A percentile compares a stretch with the other conserved stretches of the same genome.
These are phyloP conservation scores for Bellardia bayeri DNA, from an alignment of 2,888 invertebrate genomes.

Conservation along the genomic window DNA sequence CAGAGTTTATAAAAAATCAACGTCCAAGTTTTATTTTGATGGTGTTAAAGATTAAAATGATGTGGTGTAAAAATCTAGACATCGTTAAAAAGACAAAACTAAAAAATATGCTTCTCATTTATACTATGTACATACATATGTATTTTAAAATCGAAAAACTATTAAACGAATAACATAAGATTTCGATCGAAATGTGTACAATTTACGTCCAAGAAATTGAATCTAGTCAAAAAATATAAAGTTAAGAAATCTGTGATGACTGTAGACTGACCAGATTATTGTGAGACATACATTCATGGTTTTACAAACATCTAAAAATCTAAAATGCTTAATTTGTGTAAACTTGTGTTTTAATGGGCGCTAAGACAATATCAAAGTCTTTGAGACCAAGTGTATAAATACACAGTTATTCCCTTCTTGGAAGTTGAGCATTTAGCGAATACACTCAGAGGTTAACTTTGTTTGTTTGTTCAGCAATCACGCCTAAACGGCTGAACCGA, in stretches of 20 bases:
- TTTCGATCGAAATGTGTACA: slow-evolving; percentile 54
- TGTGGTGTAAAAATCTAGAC: slow-evolving; percentile 67
- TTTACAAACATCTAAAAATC: too few species aligned
- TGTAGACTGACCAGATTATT: slow-evolving; percentile 41
- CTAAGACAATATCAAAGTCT: too few species aligned
- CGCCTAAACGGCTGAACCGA: too few species aligned
- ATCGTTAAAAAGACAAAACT: slow-evolving; percentile 32
- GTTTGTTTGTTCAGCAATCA: too few species aligned
- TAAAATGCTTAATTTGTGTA: too few species aligned
- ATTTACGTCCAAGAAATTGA: slow-evolving; percentile 64
- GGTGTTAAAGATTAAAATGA: slow-evolving; percentile 66
- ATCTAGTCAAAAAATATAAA: slow-evolving; percentile 31
- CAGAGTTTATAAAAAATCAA: slow-evolving; percentile 38
- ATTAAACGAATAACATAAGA: slow-evolving; percentile 14
- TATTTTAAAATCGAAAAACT: slow-evolving; percentile 30
- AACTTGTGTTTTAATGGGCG: too few species aligned
- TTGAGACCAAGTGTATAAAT: too few species aligned
- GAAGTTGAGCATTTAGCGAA: too few species aligned
- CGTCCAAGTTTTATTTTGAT: slow-evolving; percentile 57
- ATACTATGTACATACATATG: too few species aligned
- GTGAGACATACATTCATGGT: too few species aligned
- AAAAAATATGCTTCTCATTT: neutral
- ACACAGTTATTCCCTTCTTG: too few species aligned
- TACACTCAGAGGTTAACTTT: too few species aligned
- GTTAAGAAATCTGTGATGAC: slow-evolving; percentile 14